Evolutionary conservation across 2,888 invertebrate species (phyloP).

Genomic region (Brachynemurus nebulosus): DNA sequence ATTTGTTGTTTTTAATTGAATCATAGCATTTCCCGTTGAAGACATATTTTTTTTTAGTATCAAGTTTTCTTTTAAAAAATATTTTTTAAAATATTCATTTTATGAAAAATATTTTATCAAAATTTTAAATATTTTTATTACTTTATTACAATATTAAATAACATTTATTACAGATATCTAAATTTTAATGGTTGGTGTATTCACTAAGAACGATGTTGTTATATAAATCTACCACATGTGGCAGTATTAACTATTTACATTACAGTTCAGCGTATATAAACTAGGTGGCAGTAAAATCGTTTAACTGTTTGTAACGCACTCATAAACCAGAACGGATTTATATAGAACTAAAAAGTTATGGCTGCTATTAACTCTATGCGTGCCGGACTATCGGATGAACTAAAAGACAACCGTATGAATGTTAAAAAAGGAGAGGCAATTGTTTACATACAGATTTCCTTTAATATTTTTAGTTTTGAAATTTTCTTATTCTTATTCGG

Average conservation of each 20-base stretch:
- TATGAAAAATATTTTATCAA: too few species aligned
- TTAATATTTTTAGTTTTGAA: background rate
- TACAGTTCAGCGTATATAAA: conserved; percentile 27
- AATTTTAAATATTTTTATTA: too few species aligned
- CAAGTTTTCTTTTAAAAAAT: too few species aligned
- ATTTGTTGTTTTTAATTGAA: too few species aligned
- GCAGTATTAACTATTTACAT: conserved; percentile 10
- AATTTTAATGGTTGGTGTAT: background rate
- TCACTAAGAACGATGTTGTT: background rate
- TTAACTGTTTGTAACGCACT: conserved; percentile 15
- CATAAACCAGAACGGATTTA: conserved; percentile 16
- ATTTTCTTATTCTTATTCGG: background rate
- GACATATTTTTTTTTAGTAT: too few species aligned
- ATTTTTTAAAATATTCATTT: too few species aligned
- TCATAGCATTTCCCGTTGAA: too few species aligned
- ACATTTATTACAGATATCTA: background rate
- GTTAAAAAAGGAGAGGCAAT: too few species aligned
- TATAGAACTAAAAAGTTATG: conserved; percentile 16
- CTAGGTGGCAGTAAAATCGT: conserved; percentile 27
- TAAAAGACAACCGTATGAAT: too few species aligned
- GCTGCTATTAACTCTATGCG: conserved; percentile 15
- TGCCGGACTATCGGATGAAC: too few species aligned
- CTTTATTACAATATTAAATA: too few species aligned
- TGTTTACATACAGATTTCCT: too few species aligned
- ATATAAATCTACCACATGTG: background rate